These are phyloP conservation scores for Holacanthella duospinosa DNA, from an alignment of 2,888 invertebrate genomes.

Conservation along the genomic window DNA sequence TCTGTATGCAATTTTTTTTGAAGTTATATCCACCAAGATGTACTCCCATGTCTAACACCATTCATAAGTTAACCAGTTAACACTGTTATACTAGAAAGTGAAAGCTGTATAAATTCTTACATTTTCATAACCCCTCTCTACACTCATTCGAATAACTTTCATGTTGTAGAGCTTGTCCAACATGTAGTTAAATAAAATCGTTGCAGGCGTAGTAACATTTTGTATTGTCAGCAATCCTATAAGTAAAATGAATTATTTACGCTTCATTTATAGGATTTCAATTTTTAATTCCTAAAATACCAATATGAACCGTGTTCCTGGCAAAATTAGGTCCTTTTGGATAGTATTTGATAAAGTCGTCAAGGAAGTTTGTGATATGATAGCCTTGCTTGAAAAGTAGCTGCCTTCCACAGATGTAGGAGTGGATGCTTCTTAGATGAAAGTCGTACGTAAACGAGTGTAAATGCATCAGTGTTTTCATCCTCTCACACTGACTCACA, in stretches of 20 bases:
- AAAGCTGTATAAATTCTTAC: conserved; percentile 10
- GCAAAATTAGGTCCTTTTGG: conserved; percentile 66
- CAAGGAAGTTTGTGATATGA: conserved; percentile 60
- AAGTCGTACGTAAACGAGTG: conserved; percentile 70
- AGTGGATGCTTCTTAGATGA: conserved; percentile 57
- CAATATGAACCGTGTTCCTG: conserved; percentile 58
- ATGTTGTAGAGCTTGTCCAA: conserved; percentile 56
- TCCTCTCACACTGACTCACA: conserved; percentile 57
- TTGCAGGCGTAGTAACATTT: conserved; percentile 53
- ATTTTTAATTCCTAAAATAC: conserved; percentile 42
- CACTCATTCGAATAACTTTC: conserved; percentile 54
- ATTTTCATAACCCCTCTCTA: neutral
- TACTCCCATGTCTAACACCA: conserved; percentile 47
- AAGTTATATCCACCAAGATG: conserved; percentile 53
- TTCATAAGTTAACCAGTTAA: neutral
- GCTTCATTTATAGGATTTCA: conserved; percentile 3
- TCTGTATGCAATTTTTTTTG: conserved; percentile 49
- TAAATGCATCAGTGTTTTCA: conserved; percentile 59
- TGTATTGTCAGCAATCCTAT: conserved; percentile 50
- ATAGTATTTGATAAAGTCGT: conserved; percentile 66
- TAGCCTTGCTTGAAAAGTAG: conserved; percentile 52
- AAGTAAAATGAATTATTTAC: no score
- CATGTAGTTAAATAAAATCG: conserved; percentile 59
- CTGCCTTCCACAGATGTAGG: conserved; percentile 52
- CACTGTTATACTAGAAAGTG: neutral